Evolutionary conservation across 2,888 invertebrate species (phyloP).

Genomic region (Drosophila meridionalis): DNA sequence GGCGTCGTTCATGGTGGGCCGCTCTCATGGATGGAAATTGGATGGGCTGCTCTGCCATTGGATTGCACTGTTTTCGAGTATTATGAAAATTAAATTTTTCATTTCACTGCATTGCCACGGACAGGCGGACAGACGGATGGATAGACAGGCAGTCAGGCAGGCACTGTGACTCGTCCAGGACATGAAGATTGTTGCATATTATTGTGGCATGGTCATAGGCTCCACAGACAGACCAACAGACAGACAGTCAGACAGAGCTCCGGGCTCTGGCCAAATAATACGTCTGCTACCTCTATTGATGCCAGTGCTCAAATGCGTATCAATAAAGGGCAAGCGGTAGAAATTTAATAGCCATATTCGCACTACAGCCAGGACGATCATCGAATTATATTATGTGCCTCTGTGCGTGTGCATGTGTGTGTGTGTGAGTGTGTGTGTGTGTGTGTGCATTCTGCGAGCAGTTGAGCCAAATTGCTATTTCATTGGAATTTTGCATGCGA

Average conservation of each 20-base stretch:
- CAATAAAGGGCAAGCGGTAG: conserved; percentile 61
- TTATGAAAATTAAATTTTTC: conserved; percentile 81
- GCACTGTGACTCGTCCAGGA: conserved; percentile 24
- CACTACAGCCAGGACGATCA: conserved; percentile 44
- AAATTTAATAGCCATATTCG: conserved; percentile 60
- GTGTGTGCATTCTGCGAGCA: conserved; percentile 34
- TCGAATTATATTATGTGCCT: conserved; percentile 29
- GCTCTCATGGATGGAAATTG: conserved; percentile 28
- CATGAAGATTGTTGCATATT: conserved; percentile 68
- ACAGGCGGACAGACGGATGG: conserved; percentile 7
- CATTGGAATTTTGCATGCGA: conserved; percentile 35
- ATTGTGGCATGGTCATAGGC: conserved; percentile 47
- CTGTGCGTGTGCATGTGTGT: neutral
- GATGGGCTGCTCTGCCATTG: conserved; percentile 30
- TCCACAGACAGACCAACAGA: conserved; percentile 7
- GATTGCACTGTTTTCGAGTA: conserved; percentile 68
- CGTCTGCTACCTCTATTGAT: conserved; percentile 25
- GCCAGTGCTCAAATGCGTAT: conserved; percentile 51
- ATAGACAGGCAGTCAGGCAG: neutral
- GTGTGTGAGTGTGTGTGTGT: conserved; percentile 15
- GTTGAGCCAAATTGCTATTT: conserved; percentile 52
- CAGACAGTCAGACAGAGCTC: conserved; percentile 9
- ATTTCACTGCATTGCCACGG: conserved; percentile 68
- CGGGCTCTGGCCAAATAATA: conserved; percentile 18
- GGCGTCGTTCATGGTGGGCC: neutral